Base-by-base conservation (phyloP, 2,888 invertebrate species). In the Uloborus plumipes region DNA sequence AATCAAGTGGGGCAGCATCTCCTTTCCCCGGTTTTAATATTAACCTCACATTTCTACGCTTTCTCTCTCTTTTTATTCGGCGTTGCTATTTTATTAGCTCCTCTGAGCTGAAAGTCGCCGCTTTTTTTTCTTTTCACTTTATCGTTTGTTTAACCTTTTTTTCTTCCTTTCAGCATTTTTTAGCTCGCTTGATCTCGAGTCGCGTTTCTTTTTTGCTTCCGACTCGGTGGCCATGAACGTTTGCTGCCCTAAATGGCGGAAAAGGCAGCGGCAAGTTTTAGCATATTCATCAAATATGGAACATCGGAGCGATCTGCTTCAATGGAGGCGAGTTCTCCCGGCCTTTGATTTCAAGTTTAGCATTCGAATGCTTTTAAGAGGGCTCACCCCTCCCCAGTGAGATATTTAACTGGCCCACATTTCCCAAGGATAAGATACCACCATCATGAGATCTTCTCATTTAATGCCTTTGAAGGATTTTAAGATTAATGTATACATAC, bases 11-110 rank as follows among this genome's bases (percentile, higher is more conserved):
- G 15, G 9, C n/a, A 62, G 15, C 20, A 18, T 31, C 15, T 20
- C n/a, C 18, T 47, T 64, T 64, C 18, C 64, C 67, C 61, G 73
- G 73, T 74, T 74, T 80, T 64, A 80, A 80, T 80, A 80, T 69
- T 74, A 80, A 80, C 80, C 80, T 73, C 80, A 80, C 80, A 74
- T 80, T 80, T 80, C 39, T 39, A 69, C 80, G 80, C 80, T 80
- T 79, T 61, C 67, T 47, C 65, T 64, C 15, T 64, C 15, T 55
- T 80, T 80, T 74, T 67, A 55, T 79, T 79, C 59, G 61, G 62
- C 47, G 64, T 58, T 31, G 39, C 14, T 51, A 61, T 69, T 80
- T 80, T 74, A 74, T 64, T 69, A 69, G 67, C 61, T 69, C 51
- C 61, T 64, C 69, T 66, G 59, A 20, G 18, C 51, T 22, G 55